Percentiles rank a stretch among this genome's conserved stretches.
Conservation (phyloP, 1,140 invertebrate genomes). For the Scaptomyza montana region DNA sequence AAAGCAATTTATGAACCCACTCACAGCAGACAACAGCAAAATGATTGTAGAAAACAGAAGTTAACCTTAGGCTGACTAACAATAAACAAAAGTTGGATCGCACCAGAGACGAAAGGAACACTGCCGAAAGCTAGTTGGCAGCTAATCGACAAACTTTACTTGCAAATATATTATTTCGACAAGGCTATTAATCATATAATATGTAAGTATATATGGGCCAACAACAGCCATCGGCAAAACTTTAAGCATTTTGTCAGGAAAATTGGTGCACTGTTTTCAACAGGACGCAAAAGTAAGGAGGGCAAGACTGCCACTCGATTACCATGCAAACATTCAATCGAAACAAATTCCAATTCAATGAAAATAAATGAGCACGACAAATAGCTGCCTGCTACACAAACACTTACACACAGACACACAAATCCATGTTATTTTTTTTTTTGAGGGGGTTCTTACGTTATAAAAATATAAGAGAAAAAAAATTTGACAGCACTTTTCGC, state of each 20-base stretch:
- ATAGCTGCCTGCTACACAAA: constrained; percentile 46
- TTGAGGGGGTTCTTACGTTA: constrained; percentile 26
- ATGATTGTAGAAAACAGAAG: constrained; percentile 14
- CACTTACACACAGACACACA: constrained; percentile 3
- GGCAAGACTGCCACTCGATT: constrained; percentile 71
- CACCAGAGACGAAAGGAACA: not conserved
- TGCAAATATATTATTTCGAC: constrained; percentile 67
- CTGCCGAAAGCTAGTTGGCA: constrained; percentile 5
- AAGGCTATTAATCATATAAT: constrained; percentile 65
- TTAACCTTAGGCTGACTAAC: constrained; percentile 29
- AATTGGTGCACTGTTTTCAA: constrained; percentile 55
- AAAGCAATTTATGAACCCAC: constrained; percentile 57
- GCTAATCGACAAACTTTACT: constrained; percentile 73
- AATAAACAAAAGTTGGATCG: constrained; percentile 13
- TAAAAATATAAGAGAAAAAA: constrained; percentile 29
- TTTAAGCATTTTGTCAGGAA: constrained; percentile 46
- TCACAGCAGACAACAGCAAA: not conserved
- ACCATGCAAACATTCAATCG: constrained; percentile 81
- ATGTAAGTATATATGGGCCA: not conserved
- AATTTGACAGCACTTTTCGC: constrained; percentile 63
- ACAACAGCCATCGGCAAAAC: constrained; percentile 3
- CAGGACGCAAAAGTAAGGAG: constrained; percentile 13
- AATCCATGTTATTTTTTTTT: no score
- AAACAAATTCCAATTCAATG: constrained; percentile 81
- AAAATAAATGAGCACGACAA: constrained; percentile 82